Conservation (phyloP, 2,888 invertebrate species). For the Trissolcus brochymenae region DNA sequence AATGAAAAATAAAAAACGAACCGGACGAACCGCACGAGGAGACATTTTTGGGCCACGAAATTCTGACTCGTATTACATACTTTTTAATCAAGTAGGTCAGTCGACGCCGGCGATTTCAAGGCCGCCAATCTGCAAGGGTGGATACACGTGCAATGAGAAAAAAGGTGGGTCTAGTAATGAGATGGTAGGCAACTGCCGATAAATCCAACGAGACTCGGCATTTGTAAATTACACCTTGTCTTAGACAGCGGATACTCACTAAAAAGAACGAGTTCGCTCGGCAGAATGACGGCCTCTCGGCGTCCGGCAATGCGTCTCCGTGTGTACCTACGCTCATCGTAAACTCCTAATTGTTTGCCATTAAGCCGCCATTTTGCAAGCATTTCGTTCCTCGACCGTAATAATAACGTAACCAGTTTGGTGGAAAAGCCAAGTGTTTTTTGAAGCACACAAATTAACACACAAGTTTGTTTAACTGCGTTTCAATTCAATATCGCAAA, state of each 20-base stretch:
- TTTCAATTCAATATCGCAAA: slow-evolving; percentile 23
- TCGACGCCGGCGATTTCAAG: slow-evolving; percentile 66
- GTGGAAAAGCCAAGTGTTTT: slow-evolving; percentile 52
- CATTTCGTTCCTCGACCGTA: slow-evolving; percentile 42
- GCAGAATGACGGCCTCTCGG: slow-evolving; percentile 38
- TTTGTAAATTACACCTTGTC: slow-evolving; percentile 76
- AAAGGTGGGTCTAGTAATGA: slow-evolving; percentile 72
- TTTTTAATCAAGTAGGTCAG: slow-evolving; percentile 68
- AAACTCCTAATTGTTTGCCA: slow-evolving; percentile 59
- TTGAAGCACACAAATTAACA: slow-evolving; percentile 41
- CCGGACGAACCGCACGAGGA: slow-evolving; percentile 9
- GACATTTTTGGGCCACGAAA: slow-evolving; percentile 48
- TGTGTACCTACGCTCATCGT: slow-evolving; percentile 52
- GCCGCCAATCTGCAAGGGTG: slow-evolving; percentile 66
- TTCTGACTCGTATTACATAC: slow-evolving; percentile 51
- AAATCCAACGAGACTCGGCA: slow-evolving; percentile 75
- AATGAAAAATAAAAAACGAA: slow-evolving; percentile 1
- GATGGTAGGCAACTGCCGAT: slow-evolving; percentile 76
- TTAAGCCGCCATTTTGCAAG: slow-evolving; percentile 54
- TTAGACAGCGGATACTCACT: slow-evolving; percentile 55
- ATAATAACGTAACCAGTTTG: slow-evolving; percentile 41
- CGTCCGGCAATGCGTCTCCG: slow-evolving; percentile 49
- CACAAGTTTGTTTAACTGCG: slow-evolving; percentile 31
- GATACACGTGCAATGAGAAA: slow-evolving; percentile 60
- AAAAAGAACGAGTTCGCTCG: slow-evolving; percentile 55